Conservation (phyloP, 2,113 vertebrate species). For the Atherinomorus stipes region DNA sequence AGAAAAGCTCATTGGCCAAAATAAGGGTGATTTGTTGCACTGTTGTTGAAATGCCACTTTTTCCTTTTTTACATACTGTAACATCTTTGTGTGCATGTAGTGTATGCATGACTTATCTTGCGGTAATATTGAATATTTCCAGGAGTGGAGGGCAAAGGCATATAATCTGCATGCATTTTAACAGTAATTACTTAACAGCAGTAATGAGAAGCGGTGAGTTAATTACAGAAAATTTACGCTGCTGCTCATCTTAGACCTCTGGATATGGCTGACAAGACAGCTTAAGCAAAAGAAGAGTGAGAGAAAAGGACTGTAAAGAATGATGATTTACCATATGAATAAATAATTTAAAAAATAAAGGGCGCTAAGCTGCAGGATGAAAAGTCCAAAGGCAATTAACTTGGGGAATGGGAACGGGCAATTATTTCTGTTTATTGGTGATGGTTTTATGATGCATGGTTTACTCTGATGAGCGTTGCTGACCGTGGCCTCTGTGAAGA, state of each 20-base stretch:
- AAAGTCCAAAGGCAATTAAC: conserved; percentile 67
- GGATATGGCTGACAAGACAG: conserved; percentile 11
- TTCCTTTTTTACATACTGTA: too few species aligned
- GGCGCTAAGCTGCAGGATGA: conserved; percentile 34
- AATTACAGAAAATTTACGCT: conserved; percentile 37
- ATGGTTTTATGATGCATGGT: conserved; percentile 55
- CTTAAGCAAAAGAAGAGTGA: conserved; percentile 13
- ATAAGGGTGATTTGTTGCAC: neutral
- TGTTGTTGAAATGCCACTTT: too few species aligned
- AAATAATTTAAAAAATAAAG: conserved; percentile 32
- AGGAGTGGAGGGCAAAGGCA: neutral
- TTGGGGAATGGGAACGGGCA: conserved; percentile 50
- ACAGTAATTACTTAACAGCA: conserved; percentile 41
- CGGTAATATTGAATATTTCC: conserved; percentile 9
- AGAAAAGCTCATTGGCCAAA: neutral
- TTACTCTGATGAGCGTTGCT: conserved; percentile 45
- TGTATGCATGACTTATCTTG: neutral
- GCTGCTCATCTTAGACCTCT: conserved; percentile 58
- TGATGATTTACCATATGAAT: conserved; percentile 45
- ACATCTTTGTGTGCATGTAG: neutral
- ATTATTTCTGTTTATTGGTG: conserved; percentile 70
- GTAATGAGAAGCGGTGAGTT: conserved; percentile 38
- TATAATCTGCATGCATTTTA: conserved; percentile 8
- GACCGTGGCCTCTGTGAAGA: conserved; percentile 28
- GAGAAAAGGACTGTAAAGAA: conserved; percentile 24